phyloP scores from a whole-genome alignment of 2,113 vertebrate genomes.

The Dissostichus mawsoni region DNA sequence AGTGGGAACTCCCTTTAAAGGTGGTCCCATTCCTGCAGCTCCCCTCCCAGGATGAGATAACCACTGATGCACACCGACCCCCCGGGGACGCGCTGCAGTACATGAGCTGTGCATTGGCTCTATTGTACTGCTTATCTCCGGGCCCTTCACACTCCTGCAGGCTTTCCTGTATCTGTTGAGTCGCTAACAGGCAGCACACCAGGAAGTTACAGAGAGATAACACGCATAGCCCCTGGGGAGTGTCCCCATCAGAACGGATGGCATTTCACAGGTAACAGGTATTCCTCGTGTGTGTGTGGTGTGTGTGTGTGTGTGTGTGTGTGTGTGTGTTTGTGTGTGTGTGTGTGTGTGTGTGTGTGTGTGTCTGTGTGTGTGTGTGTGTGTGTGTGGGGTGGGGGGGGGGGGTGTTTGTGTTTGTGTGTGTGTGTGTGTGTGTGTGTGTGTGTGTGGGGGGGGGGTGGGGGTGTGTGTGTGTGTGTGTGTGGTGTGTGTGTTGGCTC shows the following conservation, averaged over 20 bases:
- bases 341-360: constrained; percentile 7
- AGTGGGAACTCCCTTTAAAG: constrained; percentile 6
- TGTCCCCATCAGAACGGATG: constrained; percentile 8
- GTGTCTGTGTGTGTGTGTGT: not conserved
- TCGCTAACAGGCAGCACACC: constrained; percentile 11
- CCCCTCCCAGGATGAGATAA: not conserved
- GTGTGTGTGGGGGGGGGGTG: not conserved
- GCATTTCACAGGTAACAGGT: constrained; percentile 10
- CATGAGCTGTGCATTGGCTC: constrained; percentile 5
- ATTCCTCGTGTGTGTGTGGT: fast-evolving
- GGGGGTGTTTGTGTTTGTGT: no score
- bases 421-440: not conserved
- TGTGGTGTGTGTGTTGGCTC: not conserved
- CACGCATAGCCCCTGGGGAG: constrained; percentile 29
- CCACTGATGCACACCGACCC: constrained; percentile 12
- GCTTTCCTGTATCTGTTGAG: constrained; percentile 25
- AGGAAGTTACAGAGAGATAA: constrained; percentile 23
- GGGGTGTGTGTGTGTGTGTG: constrained; percentile 15
- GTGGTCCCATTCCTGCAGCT: not conserved
- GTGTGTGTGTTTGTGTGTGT: not conserved
- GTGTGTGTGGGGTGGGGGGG: no score
- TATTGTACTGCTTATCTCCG: constrained; percentile 45
- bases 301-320: not conserved
- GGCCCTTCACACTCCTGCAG: constrained; percentile 13
- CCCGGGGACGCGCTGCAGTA: not conserved